Base-by-base conservation (phyloP, 2,888 invertebrate genomes). In the Neoitamus cyanurus region DNA sequence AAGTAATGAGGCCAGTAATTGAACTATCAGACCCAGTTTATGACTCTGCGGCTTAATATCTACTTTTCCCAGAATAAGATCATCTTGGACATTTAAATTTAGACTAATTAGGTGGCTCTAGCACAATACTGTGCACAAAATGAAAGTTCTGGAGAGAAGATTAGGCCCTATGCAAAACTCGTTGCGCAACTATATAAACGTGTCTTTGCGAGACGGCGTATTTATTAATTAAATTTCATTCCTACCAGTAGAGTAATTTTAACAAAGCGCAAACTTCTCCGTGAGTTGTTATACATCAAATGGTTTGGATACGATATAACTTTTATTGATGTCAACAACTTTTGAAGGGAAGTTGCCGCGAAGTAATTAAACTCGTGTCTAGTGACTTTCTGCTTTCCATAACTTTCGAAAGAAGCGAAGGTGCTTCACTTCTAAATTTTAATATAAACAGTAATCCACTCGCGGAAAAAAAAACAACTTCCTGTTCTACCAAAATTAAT, bases 281-380 rank as follows among this genome's bases (percentile, higher is more conserved):
- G 75, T 11, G 25, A 75, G 25, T 75, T 37, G n/a, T 28, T 34
- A 15, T 25, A 77, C 30, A 25, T 37, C 42, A 77, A 77, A 77
- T 77, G 77, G 46, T 46, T 30, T 25, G 15, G 77, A 77, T 30
- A 28, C 42, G 77, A 77, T 46, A 77, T 28, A 77, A 77, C 42
- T 77, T 77, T 77, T 42, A 46, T 77, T 77, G 46, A 77, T 46
- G 77, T 77, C 77, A 77, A 77, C 77, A 77, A 77, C 77, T 77
- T 46, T n/a, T 46, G 1, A 46, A 15, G 77, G 46, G 30, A 30
- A 46, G 9, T 46, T 77, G 13, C 77, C 15, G 28, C 20, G 25
- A 46, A 42, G 77, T 77, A 77, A 77, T 77, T 77, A 77, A 77
- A 77, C 25, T 77, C 46, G 46, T n/a, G 30, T 77, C 46, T 37